phyloP scores from a whole-genome alignment of 2,888 invertebrate genomes.

The Hedya salicella region DNA sequence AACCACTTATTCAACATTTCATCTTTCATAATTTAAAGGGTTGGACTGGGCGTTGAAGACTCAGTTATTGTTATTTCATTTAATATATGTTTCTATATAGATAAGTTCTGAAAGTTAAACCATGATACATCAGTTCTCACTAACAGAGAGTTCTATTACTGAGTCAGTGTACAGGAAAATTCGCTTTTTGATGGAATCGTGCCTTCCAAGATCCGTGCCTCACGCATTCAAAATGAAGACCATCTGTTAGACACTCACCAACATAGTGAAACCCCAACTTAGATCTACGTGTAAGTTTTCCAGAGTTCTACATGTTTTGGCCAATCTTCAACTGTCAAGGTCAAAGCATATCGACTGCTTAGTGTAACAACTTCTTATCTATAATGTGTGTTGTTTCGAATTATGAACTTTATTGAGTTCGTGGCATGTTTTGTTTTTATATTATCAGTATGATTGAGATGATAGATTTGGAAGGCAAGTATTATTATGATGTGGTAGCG shows the following conservation, averaged over 20 bases:
- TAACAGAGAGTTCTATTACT: not conserved
- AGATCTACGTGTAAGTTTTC: not conserved
- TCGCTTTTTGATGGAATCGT: constrained; percentile 25
- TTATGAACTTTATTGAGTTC: not conserved
- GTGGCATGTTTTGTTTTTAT: not conserved
- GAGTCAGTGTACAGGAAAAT: not conserved
- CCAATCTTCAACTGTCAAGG: constrained; percentile 26
- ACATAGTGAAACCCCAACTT: not conserved
- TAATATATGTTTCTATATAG: too few relatives aligned
- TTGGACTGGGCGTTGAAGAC: too few relatives aligned
- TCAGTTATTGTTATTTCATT: too few relatives aligned
- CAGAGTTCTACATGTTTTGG: not conserved
- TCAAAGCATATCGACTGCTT: constrained; percentile 1
- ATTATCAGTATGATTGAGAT: not conserved
- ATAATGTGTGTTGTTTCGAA: not conserved
- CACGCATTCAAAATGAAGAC: constrained; percentile 13
- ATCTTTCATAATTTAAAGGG: too few relatives aligned
- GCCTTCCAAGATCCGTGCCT: constrained; percentile 21
- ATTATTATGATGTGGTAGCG: constrained; percentile 27
- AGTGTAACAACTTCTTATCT: not conserved
- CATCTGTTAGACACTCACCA: not conserved
- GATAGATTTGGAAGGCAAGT: constrained; percentile 1
- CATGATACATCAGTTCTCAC: not conserved
- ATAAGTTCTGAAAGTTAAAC: too few relatives aligned
- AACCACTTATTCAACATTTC: too few relatives aligned